Conservation (phyloP, 2,888 invertebrate species). For the Eupsilia transversa region DNA sequence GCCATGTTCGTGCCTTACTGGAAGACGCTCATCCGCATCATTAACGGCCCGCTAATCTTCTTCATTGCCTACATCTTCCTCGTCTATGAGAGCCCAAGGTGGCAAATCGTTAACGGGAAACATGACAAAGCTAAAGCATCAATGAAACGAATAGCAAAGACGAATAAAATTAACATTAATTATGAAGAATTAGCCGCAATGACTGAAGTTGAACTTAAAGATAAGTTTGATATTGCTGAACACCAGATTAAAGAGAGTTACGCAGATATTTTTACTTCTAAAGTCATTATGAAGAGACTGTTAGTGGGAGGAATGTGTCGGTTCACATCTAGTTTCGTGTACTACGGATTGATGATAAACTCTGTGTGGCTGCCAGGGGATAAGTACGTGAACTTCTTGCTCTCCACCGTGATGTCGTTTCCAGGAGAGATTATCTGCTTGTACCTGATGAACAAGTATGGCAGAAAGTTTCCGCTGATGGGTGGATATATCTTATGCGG, state of each 20-base stretch:
- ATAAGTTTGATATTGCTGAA: constrained; percentile 77
- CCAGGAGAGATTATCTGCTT: constrained; percentile 82
- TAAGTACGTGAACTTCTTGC: constrained; percentile 82
- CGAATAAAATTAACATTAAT: constrained; percentile 78
- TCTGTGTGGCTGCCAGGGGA: constrained; percentile 84
- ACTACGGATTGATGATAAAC: constrained; percentile 83
- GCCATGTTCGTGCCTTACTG: constrained; percentile 82
- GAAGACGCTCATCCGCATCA: constrained; percentile 80
- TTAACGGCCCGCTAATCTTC: constrained; percentile 79
- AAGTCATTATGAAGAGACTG: constrained; percentile 77
- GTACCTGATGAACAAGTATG: constrained; percentile 82
- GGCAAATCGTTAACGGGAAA: constrained; percentile 82
- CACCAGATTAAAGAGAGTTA: constrained; percentile 76
- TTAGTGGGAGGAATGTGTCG: constrained; percentile 74
- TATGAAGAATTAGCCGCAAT: constrained; percentile 74
- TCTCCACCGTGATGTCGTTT: constrained; percentile 83
- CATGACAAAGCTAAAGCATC: constrained; percentile 77
- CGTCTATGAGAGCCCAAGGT: constrained; percentile 82
- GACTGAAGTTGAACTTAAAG: constrained; percentile 73
- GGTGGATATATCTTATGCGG: constrained; percentile 78
- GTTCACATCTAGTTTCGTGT: constrained; percentile 82
- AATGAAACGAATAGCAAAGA: constrained; percentile 74
- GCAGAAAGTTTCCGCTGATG: constrained; percentile 80
- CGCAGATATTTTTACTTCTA: constrained; percentile 75
- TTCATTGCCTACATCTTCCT: constrained; percentile 76